A percentile compares a stretch with the other conserved stretches of the same genome.
These are phyloP conservation scores for Brachypterus glaber DNA, from an alignment of 2,888 invertebrate species.

Conservation along the genomic window DNA sequence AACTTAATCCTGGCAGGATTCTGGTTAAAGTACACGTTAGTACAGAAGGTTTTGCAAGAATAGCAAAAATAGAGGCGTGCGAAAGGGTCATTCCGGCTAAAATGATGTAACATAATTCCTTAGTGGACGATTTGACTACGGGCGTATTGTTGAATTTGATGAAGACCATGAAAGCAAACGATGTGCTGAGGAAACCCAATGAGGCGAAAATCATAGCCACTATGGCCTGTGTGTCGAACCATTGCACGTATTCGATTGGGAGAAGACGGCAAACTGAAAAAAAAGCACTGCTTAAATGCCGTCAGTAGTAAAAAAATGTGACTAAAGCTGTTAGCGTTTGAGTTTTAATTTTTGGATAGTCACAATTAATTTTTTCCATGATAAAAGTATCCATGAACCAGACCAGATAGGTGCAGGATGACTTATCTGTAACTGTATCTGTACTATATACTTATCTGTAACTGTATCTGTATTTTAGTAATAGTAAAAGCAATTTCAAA, in stretches of 20 bases:
- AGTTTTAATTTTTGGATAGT: too few species aligned
- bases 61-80: slow-evolving; percentile 53
- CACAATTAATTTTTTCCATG: too few species aligned
- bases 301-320: background rate
- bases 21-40: slow-evolving; percentile 43
- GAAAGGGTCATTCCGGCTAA: slow-evolving; percentile 51
- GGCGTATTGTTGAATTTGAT: slow-evolving; percentile 62
- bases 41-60: slow-evolving; percentile 52
- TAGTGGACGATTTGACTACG: slow-evolving; percentile 61
- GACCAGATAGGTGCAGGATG: too few species aligned
- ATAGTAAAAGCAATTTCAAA: too few species aligned
- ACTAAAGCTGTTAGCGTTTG: too few species aligned
- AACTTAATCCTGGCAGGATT: slow-evolving; percentile 42
- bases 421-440: too few species aligned
- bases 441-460: too few species aligned
- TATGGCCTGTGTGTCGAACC: slow-evolving; percentile 54
- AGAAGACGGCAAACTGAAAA: slow-evolving; percentile 49
- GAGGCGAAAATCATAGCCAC: slow-evolving; percentile 50
- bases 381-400: too few species aligned
- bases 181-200: slow-evolving; percentile 54
- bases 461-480: too few species aligned
- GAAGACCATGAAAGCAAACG: slow-evolving; percentile 52
- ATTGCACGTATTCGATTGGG: slow-evolving; percentile 52
- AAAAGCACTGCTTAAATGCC: slow-evolving; percentile 4
- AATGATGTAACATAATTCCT: slow-evolving; percentile 61